phyloP scores from a whole-genome alignment of 2,888 invertebrate species.

The Acleris literana region DNA sequence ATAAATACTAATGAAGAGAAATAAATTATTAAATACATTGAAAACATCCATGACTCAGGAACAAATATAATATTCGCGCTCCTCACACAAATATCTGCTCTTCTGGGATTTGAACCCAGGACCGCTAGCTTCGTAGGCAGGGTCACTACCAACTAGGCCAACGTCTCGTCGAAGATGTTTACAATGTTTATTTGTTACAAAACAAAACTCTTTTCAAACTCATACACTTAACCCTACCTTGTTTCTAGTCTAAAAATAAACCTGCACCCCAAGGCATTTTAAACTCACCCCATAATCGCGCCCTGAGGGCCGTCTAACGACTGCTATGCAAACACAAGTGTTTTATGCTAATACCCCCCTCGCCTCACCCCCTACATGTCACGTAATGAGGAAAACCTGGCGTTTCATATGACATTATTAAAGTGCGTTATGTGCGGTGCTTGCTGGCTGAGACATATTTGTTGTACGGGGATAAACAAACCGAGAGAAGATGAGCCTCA shows the following conservation, averaged over 20 bases:
- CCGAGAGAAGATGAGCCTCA: too few species aligned
- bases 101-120: too few species aligned
- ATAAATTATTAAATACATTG: too few species aligned
- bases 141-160: too few species aligned
- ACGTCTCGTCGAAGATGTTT: too few species aligned
- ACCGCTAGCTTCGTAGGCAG: too few species aligned
- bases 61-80: too few species aligned
- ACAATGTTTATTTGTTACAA: too few species aligned
- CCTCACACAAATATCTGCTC: too few species aligned
- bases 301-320: background rate
- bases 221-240: background rate
- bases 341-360: conserved; percentile 8
- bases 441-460: background rate
- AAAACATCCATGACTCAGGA: too few species aligned
- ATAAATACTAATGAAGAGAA: too few species aligned
- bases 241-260: background rate
- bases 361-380: background rate
- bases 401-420: background rate
- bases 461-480: background rate
- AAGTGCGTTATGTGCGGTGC: background rate
- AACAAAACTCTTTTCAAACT: too few species aligned
- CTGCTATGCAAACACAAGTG: background rate
- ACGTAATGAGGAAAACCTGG: background rate
- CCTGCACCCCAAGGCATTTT: background rate
- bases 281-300: background rate